Conservation (phyloP, 2,888 invertebrate species). For the Diabrotica balteata region DNA sequence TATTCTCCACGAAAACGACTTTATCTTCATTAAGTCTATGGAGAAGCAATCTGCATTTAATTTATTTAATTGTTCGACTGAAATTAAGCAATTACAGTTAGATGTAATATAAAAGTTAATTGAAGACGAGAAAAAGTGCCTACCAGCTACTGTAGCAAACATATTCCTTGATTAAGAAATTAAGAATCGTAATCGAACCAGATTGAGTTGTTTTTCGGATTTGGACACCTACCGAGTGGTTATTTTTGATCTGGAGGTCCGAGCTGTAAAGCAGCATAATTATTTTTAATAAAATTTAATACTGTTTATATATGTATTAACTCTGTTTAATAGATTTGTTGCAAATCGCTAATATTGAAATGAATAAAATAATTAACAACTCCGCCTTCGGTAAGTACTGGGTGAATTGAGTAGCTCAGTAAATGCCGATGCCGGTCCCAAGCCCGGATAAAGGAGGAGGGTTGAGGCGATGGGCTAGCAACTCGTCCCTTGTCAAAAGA, state of each 20-base stretch:
- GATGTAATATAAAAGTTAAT: slow-evolving; percentile 30
- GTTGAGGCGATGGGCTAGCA: too few relatives aligned
- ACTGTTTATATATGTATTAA: too few relatives aligned
- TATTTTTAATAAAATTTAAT: too few relatives aligned
- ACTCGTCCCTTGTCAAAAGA: too few relatives aligned
- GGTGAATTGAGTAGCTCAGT: too few relatives aligned
- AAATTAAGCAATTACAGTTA: slow-evolving; percentile 36
- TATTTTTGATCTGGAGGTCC: slow-evolving; percentile 16
- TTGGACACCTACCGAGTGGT: slow-evolving; percentile 22
- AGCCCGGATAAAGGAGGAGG: too few relatives aligned
- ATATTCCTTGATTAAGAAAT: slow-evolving; percentile 29
- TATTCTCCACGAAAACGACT: slow-evolving; percentile 10
- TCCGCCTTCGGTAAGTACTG: too few relatives aligned
- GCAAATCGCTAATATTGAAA: too few relatives aligned
- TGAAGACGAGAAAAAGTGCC: slow-evolving; percentile 22
- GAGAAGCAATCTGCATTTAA: slow-evolving; percentile 18
- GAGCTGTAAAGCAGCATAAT: too few relatives aligned
- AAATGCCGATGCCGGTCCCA: too few relatives aligned
- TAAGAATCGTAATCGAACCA: slow-evolving; percentile 17
- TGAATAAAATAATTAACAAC: too few relatives aligned
- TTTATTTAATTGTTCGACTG: slow-evolving; percentile 21
- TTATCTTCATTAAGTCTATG: slow-evolving; percentile 22
- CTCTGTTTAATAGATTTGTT: too few relatives aligned
- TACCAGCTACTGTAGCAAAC: slow-evolving; percentile 11
- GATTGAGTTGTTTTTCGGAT: slow-evolving; percentile 23